Conservation (phyloP, 2,888 invertebrate genomes). For the Stegophylla sp. region DNA sequence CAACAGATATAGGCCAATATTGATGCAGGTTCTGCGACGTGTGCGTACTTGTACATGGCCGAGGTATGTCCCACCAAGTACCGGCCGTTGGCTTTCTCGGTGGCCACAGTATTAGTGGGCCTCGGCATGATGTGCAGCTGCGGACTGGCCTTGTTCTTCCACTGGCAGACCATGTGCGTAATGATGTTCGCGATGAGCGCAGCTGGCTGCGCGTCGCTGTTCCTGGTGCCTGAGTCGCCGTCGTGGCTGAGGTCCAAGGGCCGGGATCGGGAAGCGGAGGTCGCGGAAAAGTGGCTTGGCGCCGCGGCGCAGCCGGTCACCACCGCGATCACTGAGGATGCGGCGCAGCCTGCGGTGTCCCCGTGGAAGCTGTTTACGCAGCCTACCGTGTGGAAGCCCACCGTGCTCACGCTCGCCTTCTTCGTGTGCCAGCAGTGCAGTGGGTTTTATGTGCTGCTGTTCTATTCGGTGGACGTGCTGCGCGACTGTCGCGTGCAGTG, state of each 20-base stretch:
- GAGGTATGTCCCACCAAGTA: slow-evolving; percentile 48
- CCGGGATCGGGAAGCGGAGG: slow-evolving; percentile 26
- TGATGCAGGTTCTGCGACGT: neutral
- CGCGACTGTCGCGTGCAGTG: slow-evolving; percentile 5
- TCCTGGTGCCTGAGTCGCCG: slow-evolving; percentile 58
- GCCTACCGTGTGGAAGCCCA: slow-evolving; percentile 47
- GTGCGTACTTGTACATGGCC: slow-evolving; percentile 32
- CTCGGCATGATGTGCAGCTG: slow-evolving; percentile 38
- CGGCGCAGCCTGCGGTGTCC: too few relatives aligned
- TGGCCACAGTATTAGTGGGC: slow-evolving; percentile 42
- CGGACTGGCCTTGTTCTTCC: slow-evolving; percentile 31
- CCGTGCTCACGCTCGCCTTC: neutral
- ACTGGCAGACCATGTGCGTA: slow-evolving; percentile 18
- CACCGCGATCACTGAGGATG: neutral
- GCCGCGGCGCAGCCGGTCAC: neutral
- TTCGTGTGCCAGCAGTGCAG: slow-evolving; percentile 50
- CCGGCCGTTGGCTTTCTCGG: slow-evolving; percentile 31
- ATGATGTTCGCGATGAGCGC: slow-evolving; percentile 26
- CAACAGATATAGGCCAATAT: too few relatives aligned
- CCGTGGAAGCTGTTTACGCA: neutral
- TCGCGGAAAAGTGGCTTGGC: slow-evolving; percentile 10
- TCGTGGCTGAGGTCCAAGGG: slow-evolving; percentile 56
- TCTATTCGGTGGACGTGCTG: slow-evolving; percentile 50
- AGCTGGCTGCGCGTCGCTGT: slow-evolving; percentile 35
- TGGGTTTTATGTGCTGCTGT: slow-evolving; percentile 52